Evolutionary conservation across 2,797 vertebrate genomes (phyloP), one percentile per base, ranked within the genome.

Genomic region (Dipus sagitta): DNA sequence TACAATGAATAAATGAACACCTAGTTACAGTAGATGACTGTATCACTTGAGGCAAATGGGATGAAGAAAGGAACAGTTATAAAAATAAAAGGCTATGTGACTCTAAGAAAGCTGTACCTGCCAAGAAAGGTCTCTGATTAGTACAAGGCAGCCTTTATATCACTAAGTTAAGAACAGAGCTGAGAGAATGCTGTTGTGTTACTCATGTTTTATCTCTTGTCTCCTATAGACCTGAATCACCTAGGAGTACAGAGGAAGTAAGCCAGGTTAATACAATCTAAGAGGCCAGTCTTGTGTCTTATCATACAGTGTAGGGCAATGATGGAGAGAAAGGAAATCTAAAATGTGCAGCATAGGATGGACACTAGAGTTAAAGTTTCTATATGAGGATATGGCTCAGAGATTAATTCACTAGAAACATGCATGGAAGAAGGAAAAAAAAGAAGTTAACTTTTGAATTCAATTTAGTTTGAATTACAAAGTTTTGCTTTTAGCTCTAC

Each of bases 371-470:
- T 52, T 70, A 7, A 92, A 80, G 10, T 75, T 67, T 92, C n/a
- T 70, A 38, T n/a, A 4, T 88, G 62, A 79, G 32, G 2, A 20
- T 90, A 3, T 92, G 20, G 68, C 21, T 78, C 38, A 92, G 65
- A 80, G 21, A 70, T 20, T n/a, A n/a, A 15, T 62, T 93, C 62
- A 74, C 30, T 77, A n/a, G 21, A 30, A 60, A 34, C 32, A 77
- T 84, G 62, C 64, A 20, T 68, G 23, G 30, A 28, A 3, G 58
- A 72, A 90, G 30, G 30, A 81, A 78, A 17, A 78, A 17, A 15
- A 58, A 65, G 11, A 87, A 87, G 42, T 74, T 62, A 86, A 76
- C 11, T 60, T 94, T 79, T 64, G 13, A 92, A 80, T 89, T 92
- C 24, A 91, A 5, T 62, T 84, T 47, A 84, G 1, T 23, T 47